phyloP scores from a whole-genome alignment of 2,113 vertebrate genomes.

The Podarcis muralis region DNA sequence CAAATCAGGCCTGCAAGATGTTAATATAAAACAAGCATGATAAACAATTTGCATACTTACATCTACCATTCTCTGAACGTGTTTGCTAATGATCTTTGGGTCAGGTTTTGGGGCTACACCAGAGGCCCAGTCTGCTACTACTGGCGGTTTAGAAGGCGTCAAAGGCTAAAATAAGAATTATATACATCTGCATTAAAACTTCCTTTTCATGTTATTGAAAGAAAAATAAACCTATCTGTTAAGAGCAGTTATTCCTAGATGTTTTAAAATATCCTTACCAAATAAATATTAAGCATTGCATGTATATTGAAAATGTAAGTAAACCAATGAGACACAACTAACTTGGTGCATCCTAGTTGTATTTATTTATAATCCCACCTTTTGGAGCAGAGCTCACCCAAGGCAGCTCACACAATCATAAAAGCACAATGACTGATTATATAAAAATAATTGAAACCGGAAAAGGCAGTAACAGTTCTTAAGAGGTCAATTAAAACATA shows the following conservation, averaged over 20 bases:
- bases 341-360: neutral
- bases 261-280: neutral
- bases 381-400: too few species aligned
- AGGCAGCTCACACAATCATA: too few species aligned
- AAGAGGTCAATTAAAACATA: too few species aligned
- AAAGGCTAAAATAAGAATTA: slow-evolving; percentile 79
- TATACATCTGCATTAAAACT: neutral
- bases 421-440: too few species aligned
- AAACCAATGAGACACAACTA: neutral
- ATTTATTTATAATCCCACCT: too few species aligned
- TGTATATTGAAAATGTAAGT: neutral
- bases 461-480: too few species aligned
- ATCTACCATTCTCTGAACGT: slow-evolving; percentile 96
- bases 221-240: neutral
- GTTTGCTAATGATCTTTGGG: slow-evolving; percentile 94
- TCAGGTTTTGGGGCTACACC: slow-evolving; percentile 93
- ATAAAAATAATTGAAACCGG: too few species aligned
- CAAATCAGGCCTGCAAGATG: neutral
- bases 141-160: slow-evolving; percentile 90
- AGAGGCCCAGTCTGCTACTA: slow-evolving; percentile 93
- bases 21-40: accelerated
- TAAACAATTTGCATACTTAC: slow-evolving; percentile 76
- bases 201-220: neutral
- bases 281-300: neutral
- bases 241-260: neutral